phyloP scores from a whole-genome alignment of 2,113 vertebrate species.

The Triplophysa dalaica region DNA sequence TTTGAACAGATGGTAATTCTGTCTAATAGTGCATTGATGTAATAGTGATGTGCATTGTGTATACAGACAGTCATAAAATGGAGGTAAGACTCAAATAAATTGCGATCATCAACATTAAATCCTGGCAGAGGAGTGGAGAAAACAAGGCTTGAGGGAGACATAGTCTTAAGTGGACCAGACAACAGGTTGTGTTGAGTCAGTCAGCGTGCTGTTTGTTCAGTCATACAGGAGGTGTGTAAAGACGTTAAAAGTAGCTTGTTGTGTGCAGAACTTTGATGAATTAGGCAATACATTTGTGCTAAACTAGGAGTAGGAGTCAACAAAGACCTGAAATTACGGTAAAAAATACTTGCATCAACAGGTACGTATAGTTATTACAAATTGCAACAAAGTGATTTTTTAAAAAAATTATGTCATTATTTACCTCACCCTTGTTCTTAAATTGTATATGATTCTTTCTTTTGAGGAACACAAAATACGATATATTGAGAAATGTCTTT shows the following conservation, averaged over 20 bases:
- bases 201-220: conserved; percentile 37
- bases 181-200: conserved; percentile 45
- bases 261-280: conserved; percentile 25
- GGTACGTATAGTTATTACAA: no score
- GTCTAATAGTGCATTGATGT: conserved; percentile 88
- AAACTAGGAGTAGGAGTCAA: background rate
- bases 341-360: no score
- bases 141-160: conserved; percentile 47
- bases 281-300: background rate
- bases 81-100: conserved; percentile 91
- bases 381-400: no score
- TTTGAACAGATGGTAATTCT: conserved; percentile 90
- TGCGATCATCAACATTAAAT: conserved; percentile 91
- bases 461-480: no score
- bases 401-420: no score
- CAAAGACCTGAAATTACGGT: background rate
- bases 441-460: no score
- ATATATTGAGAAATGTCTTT: no score
- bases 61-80: conserved; percentile 91
- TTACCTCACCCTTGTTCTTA: no score
- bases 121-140: conserved; percentile 73
- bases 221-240: background rate
- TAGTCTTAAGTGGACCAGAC: conserved; percentile 36
- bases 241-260: conserved; percentile 29
- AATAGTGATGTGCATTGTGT: conserved; percentile 90